Evolutionary conservation across 92 coral and sea anemone genomes (phyloP), one percentile per base, ranked within the genome.

Genomic region (Parazoanthus atlanticus): DNA sequence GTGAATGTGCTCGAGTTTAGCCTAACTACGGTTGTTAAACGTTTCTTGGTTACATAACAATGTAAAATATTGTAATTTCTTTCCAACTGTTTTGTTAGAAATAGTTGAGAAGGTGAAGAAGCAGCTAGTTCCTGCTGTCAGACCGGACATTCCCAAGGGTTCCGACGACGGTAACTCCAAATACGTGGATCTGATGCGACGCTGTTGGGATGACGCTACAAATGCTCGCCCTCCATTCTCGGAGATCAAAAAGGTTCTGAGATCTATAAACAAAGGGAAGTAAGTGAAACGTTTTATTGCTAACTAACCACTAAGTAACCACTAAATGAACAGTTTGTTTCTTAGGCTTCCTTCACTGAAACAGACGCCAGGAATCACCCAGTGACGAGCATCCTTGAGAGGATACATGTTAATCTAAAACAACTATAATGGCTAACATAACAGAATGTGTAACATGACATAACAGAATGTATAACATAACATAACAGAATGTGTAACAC

Each of bases 141-240:
- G 97, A 77, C 97, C 97, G 13, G 96, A 94, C 66, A 41, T 91
- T 73, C 90, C 93, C 66, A 89, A 89, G 84, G 79, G 72, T 74
- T 64, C 56, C 16, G 89, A 91, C 9, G 74, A 76, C 1, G 84
- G 72, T 33, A 89, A 88, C 71, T 86, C 89, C 28, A 91, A 86
- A 78, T 89, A 86, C 61, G 17, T 89, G 30, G 90, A 85, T 61
- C 88, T 89, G 25, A 93, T 93, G 80, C 23, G 26, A 36, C 84
- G 86, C 13, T 94, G 97, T 71, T 94, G 97, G 97, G 95, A 93
- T 34, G 88, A 87, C 34, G 88, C 86, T 26, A 94, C 97, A 4
- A 72, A 29, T 32, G 78, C 34, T n/a, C 90, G 97, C 66, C 97
- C 95, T 23, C 54, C 90, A 11, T 93, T 93, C 85, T 69, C 77